These are phyloP conservation scores for Clitarchus hookeri DNA, from an alignment of 2,888 invertebrate species.

Conservation along the genomic window DNA sequence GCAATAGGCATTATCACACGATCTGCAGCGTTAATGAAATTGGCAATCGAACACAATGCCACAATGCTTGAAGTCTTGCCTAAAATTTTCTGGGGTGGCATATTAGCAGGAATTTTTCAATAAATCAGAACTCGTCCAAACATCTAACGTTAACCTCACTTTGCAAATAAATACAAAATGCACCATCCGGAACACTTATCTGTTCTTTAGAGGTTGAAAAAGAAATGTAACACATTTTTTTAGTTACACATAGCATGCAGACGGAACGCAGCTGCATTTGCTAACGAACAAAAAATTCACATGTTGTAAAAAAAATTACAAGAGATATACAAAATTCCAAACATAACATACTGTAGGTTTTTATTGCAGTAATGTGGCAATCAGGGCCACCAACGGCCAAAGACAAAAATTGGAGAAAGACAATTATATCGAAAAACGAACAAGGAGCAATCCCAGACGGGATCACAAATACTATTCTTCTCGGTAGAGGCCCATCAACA, in stretches of 20 bases:
- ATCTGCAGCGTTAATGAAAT: slow-evolving; percentile 78
- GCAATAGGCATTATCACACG: slow-evolving; percentile 79
- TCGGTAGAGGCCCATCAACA: too few relatives aligned
- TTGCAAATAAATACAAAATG: neutral
- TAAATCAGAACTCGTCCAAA: slow-evolving; percentile 62
- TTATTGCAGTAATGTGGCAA: too few relatives aligned
- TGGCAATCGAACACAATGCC: slow-evolving; percentile 71
- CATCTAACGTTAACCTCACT: neutral
- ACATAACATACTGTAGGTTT: too few relatives aligned
- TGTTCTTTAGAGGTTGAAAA: neutral
- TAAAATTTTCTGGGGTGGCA: slow-evolving; percentile 53
- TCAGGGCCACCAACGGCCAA: too few relatives aligned
- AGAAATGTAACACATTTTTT: neutral
- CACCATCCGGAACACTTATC: too few relatives aligned
- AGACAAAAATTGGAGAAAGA: too few relatives aligned
- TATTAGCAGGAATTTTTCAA: slow-evolving; percentile 19
- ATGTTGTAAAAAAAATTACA: too few relatives aligned
- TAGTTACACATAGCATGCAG: neutral
- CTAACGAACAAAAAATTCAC: too few relatives aligned
- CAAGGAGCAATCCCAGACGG: too few relatives aligned
- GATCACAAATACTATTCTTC: too few relatives aligned
- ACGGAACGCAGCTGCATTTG: neutral
- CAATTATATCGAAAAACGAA: too few relatives aligned
- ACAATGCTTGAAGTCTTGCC: slow-evolving; percentile 64
- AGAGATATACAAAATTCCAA: too few relatives aligned